Base-by-base conservation (phyloP, 2,888 invertebrate genomes). In the Anoncus sp. region DNA sequence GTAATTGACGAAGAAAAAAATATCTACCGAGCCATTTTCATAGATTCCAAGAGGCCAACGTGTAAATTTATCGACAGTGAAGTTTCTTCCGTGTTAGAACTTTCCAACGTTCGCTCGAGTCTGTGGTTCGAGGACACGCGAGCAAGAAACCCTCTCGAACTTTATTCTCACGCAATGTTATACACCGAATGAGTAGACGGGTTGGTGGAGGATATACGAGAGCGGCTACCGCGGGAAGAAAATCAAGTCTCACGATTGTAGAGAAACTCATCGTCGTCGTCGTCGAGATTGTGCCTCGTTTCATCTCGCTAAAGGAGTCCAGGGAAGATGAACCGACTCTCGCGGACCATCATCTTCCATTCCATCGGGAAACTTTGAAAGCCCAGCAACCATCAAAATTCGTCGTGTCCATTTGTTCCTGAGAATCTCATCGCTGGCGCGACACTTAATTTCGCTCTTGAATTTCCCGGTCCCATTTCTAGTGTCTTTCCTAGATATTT, bases 241-340 rank as follows among this genome's bases (percentile, higher is more conserved):
- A 70, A 65, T 55, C 59, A 59, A 65, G 70, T 66, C 51, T 59
- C 49, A 38, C 16, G 43, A 60, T 63, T 51, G 27, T 31, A 4
- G 55, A 10, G 31, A 72, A 63, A 71, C 38, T 55, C 63, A 16
- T 62, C 49, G 70, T 73, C 63, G 31, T 69, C 45, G 38, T 35
- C 27, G 72, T 63, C 59, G 62, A 75, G 63, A 75, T 75, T 72
- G 43, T 71, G 55, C 43, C 67, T 75, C 79, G 79, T 75, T 75
- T 75, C 75, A 72, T 75, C 72, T 72, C 18, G 24, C 45, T 22
- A 38, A 59, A 66, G 43, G 40, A 79, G 40, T 63, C 75, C 67
- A 67, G 43, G 47, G 24, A 59, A 57, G 51, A 45, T 69, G 40
- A 65, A 35, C 55, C 55, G 49, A 70, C 65, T 47, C 45, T 49